phyloP scores from a whole-genome alignment of 2,888 invertebrate genomes.

The Prosapia bicincta region DNA sequence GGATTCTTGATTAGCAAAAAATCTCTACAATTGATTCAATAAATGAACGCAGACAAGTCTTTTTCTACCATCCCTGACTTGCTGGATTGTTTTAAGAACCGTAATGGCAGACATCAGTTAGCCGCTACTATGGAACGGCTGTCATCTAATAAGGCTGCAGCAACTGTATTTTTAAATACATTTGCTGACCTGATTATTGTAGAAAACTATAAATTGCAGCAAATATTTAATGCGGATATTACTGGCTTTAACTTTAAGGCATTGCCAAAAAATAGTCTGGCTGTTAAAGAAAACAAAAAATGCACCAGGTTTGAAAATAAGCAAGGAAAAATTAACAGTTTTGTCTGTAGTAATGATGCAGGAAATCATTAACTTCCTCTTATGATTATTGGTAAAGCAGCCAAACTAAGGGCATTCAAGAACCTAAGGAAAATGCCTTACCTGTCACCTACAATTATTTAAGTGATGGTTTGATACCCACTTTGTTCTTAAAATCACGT shows the following conservation, averaged over 20 bases:
- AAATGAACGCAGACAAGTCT: not conserved
- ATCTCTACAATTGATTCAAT: not conserved
- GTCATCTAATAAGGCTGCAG: not conserved
- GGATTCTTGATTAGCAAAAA: not conserved
- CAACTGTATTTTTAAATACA: not conserved
- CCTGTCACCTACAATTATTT: not conserved
- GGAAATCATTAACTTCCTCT: not conserved
- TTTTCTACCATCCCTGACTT: not conserved
- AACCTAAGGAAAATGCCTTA: not conserved
- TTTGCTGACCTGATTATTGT: not conserved
- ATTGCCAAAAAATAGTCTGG: too few relatives aligned
- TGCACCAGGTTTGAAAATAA: not conserved
- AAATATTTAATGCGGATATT: not conserved
- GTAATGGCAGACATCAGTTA: not conserved
- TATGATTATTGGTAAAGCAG: too few relatives aligned
- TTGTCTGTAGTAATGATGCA: not conserved
- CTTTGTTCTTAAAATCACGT: too few relatives aligned
- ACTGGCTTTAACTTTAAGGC: too few relatives aligned
- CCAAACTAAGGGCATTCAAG: not conserved
- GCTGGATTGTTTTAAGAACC: not conserved
- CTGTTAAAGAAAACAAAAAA: not conserved
- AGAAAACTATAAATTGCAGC: not conserved
- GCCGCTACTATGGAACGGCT: not conserved
- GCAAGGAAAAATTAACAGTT: not conserved
- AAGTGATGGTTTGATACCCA: not conserved